Evolutionary conservation across 1,140 invertebrate species (phyloP), one percentile per base, ranked within the genome.

Genomic region (Arctopsyche grandis): DNA sequence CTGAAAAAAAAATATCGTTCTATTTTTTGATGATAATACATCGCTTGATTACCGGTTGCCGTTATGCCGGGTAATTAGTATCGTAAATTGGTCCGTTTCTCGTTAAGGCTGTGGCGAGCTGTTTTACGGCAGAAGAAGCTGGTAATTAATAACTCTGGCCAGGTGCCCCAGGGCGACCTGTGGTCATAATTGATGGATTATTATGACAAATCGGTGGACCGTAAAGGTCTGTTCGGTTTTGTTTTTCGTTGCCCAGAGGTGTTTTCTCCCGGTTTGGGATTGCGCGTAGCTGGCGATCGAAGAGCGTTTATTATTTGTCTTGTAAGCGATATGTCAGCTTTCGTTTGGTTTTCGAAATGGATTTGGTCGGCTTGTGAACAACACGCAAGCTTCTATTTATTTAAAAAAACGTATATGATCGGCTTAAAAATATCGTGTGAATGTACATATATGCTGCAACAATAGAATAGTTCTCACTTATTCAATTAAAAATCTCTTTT

Each of bases 131-230:
- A 26, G 10, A 66, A n/a, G 24, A 66, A 5, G 21, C 21, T 21
- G n/a, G 63, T 66, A 66, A 66, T 66, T 66, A 66, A 66, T 66
- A 66, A 66, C 14, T 9, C 3, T 10, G 16, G n/a, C n/a, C 7
- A 21, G 58, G 63, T 9, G 19, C 63, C 63, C 63, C 19, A 22
- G 26, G 63, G 63, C 24, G 22, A 66, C 24, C 21, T 26, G 24
- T 26, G 21, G 63, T 26, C 12, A 66, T 66, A 66, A 66, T 66
- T 66, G 63, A 66, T 66, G 63, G 63, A 66, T 66, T 66, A 66
- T 66, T 66, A 66, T 66, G 63, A 66, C 63, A 66, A 66, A 66
- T 66, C 63, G 63, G 63, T 66, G 63, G 9, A 26, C 63, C 63
- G 63, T 24, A 63, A 63, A 9, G 58, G 21, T 26, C 22, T 38